Base-by-base conservation (phyloP, 2,888 invertebrate genomes). In the Willowsia nigromaculata region DNA sequence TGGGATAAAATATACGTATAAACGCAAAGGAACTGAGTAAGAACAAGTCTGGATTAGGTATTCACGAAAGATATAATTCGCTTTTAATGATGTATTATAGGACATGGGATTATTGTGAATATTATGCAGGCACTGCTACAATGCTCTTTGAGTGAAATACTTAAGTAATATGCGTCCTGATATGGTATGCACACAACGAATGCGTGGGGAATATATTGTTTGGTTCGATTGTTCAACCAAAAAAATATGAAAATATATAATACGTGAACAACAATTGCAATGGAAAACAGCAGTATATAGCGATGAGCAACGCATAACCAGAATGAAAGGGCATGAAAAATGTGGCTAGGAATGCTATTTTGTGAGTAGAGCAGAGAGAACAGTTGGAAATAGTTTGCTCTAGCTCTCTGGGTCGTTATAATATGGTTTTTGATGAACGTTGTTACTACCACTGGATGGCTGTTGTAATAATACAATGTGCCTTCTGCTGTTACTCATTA, bases 401-500 rank as follows among this genome's bases (percentile, higher is more conserved):
- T n/a, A n/a, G n/a, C n/a, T n/a, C n/a, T 56, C 3, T 6, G 9
- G 6, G 18, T 18, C 15, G 53, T 53, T 53, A 6, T 68, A n/a
- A n/a, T n/a, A n/a, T n/a, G n/a, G n/a, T 68, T 68, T 15, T 37
- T 37, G 37, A 18, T 33, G 18, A 68, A 40, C 68, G 40, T n/a
- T 65, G 65, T 68, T 68, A 25, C 18, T 33, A n/a, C 37, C 37
- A 37, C 68, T 68, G 25, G 15, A 65, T 33, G 22, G 15, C 22
- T 71, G 71, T 40, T 40, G 22, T 71, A 37, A 68, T 71, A 37
- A 22, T 53, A 56, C 82, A 83, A 78, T 80, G 86, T 86, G 78
- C 78, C 37, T 78, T 86, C 80, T 80, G 80, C 86, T 78, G 53
- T 80, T 80, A 80, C 86, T 85, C 86, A 86, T 86, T 86, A 86